Percentiles rank a stretch among this genome's conserved stretches.
Evolutionary conservation across 2,113 vertebrate species (phyloP).

Genomic region (Hiodon tergisus): DNA sequence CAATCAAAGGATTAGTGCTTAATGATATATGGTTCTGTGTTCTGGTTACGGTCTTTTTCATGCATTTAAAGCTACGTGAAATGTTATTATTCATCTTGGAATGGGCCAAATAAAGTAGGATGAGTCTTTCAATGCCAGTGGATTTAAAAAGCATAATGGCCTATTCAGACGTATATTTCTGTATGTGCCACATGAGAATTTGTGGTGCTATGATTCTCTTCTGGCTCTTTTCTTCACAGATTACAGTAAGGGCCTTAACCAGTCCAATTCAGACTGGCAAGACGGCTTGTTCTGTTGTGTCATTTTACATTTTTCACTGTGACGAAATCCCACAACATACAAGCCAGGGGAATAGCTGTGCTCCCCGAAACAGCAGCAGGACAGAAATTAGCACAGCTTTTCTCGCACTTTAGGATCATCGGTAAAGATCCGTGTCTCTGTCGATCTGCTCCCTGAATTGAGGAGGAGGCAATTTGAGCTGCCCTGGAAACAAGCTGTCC

Average conservation of each 20-base stretch:
- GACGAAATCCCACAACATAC: slow-evolving; percentile 38
- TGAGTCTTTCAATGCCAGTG: not conserved
- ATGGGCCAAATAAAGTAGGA: not conserved
- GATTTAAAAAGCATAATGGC: not conserved
- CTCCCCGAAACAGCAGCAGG: slow-evolving; percentile 36
- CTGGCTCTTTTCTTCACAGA: not conserved
- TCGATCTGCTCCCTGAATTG: slow-evolving; percentile 41
- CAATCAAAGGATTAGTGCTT: slow-evolving; percentile 33
- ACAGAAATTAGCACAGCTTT: slow-evolving; percentile 31
- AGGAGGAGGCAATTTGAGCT: slow-evolving; percentile 23
- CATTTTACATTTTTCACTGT: slow-evolving; percentile 45
- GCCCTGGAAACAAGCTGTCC: slow-evolving; percentile 7
- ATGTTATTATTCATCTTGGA: slow-evolving; percentile 2
- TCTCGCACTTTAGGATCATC: not conserved
- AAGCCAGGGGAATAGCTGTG: slow-evolving; percentile 42
- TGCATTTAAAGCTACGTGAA: slow-evolving; percentile 23
- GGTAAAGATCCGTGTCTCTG: slow-evolving; percentile 36
- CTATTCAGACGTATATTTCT: not conserved
- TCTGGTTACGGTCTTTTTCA: slow-evolving; percentile 7
- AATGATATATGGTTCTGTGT: not conserved
- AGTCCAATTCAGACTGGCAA: slow-evolving; percentile 46
- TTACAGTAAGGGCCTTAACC: slow-evolving; percentile 54
- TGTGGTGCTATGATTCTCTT: no score
- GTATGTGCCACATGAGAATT: not conserved
- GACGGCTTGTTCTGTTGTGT: slow-evolving; percentile 24